Conservation (phyloP, 35 echinoderm and acorn worm genomes). For the Holothuria glaberrima region DNA sequence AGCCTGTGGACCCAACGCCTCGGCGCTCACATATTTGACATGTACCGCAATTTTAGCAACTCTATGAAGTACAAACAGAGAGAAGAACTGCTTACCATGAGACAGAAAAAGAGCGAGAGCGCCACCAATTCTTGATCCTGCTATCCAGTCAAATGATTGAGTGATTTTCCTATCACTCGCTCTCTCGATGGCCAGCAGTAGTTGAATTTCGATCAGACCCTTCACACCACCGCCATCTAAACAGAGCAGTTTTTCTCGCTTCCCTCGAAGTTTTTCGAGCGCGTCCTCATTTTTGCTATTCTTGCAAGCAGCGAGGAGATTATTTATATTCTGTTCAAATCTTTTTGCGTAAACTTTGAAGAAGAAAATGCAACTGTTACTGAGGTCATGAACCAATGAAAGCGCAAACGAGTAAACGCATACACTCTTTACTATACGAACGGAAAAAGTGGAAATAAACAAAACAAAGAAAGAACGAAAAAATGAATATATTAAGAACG, state of each 20-base stretch:
- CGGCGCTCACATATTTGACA: too few relatives aligned
- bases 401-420: too few relatives aligned
- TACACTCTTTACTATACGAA: too few relatives aligned
- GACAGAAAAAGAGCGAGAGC: constrained; percentile 8
- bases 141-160: constrained; percentile 53
- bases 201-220: constrained; percentile 29
- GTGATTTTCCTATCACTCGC: neutral
- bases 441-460: too few relatives aligned
- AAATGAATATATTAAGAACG: too few relatives aligned
- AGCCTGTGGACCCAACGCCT: too few relatives aligned
- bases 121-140: constrained; percentile 24
- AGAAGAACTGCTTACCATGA: constrained; percentile 1
- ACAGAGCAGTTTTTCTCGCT: constrained; percentile 25
- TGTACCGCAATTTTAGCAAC: too few relatives aligned
- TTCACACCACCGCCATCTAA: constrained; percentile 51
- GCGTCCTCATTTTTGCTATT: neutral
- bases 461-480: too few relatives aligned
- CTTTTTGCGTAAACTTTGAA: neutral
- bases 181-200: constrained; percentile 39
- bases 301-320: neutral
- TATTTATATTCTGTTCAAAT: neutral
- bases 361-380: neutral
- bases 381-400: too few relatives aligned
- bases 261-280: neutral
- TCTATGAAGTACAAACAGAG: too few relatives aligned